Evolutionary conservation across 2,113 vertebrate genomes (phyloP), one percentile per base, ranked within the genome.

Genomic region (Sturnus vulgaris): DNA sequence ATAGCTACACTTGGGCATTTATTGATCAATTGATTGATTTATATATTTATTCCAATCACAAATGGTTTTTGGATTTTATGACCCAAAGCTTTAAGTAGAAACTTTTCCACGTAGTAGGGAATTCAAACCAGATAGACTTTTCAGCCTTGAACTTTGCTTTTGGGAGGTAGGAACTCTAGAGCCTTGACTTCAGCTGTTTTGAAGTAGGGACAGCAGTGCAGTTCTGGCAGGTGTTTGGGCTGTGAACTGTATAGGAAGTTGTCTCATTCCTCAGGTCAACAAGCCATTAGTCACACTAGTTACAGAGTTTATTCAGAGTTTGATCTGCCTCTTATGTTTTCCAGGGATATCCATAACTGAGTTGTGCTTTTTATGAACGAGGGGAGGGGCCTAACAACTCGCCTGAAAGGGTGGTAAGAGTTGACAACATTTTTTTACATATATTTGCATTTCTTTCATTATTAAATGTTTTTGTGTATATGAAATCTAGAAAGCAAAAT

Each of bases 391-490:
- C 60, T 55, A 78, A 77, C 66, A 53, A 63, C 35, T 88, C 1
- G 0, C 55, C 59, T 86, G 75, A 68, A 69, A 82, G 53, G 19
- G 66, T 85, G 97, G 95, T 96, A 96, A 96, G 92, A 70, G 30
- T n/a, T 92, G 63, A 66, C 66, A 76, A 10, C 35, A 56, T 82
- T 93, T 87, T 87, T 40, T 44, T 86, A 42, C 5, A 0, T 76
- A 1, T 16, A 20, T 88, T 81, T 78, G 10, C 52, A 14, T 76
- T 84, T 73, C 23, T 73, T 53, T 44, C 33, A n/a, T 53, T 86
- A 35, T 39, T 71, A 15, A 7, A 15, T 4, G 0, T 39, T 7
- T 65, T 72, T 18, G 4, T 35, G 35, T 35, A 39, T 77, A 2
- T 66, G 35, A 71, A 88, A 65, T 65, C 40, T 35, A 88, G 31